Conservation (phyloP, 2,797 vertebrate genomes). For the Mycteria americana region DNA sequence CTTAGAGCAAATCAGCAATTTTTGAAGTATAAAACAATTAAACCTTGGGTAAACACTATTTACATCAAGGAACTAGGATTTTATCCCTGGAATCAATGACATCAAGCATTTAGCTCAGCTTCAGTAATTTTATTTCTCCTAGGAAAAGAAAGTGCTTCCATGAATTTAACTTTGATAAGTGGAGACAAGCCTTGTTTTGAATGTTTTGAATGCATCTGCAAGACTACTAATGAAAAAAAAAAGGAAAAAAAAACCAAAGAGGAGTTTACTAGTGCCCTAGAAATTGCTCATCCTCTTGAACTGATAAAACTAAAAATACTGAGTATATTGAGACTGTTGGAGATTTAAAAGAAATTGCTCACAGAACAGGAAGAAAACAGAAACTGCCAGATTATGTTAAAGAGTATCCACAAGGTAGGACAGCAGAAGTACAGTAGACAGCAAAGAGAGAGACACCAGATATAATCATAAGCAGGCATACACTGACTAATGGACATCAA, state of each 20-base stretch:
- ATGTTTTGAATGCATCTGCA: not conserved
- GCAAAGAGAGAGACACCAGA: not conserved
- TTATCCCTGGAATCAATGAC: not conserved
- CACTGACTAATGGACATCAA: not conserved
- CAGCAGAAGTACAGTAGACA: not conserved
- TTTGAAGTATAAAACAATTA: not conserved
- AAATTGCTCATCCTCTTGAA: slow-evolving; percentile 40
- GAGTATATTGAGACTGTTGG: not conserved
- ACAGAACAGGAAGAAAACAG: not conserved
- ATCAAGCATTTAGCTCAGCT: not conserved
- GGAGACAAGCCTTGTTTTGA: not conserved
- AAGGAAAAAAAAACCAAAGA: not conserved
- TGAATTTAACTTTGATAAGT: not conserved
- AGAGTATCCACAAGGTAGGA: not conserved
- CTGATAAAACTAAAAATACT: slow-evolving; percentile 9
- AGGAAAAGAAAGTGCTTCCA: not conserved
- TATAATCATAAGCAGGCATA: not conserved
- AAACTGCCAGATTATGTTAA: not conserved
- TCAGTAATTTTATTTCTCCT: slow-evolving; percentile 20
- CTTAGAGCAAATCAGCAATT: not conserved
- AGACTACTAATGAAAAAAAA: not conserved
- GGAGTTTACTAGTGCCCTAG: not conserved
- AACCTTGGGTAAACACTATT: not conserved
- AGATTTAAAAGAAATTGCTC: slow-evolving; percentile 12
- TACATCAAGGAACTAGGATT: not conserved